Conservation (phyloP, 2,888 invertebrate genomes). For the Dasysyrphus tricinctus region DNA sequence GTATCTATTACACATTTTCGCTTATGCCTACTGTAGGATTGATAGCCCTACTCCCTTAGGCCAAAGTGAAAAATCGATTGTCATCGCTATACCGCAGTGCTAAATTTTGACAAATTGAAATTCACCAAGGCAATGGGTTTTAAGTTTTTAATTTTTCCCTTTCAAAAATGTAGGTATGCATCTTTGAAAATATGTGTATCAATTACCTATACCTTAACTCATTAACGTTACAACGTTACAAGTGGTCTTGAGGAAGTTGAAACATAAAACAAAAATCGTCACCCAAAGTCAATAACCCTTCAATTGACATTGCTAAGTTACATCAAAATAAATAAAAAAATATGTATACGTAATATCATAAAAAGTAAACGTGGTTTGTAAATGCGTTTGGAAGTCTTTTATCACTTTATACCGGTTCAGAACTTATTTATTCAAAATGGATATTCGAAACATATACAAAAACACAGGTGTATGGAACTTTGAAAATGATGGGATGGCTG, state of each 20-base stretch:
- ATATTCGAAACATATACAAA: too few relatives aligned
- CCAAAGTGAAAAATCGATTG: slow-evolving; percentile 67
- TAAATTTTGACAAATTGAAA: neutral
- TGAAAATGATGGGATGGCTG: too few relatives aligned
- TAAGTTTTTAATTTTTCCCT: neutral
- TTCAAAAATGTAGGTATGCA: too few relatives aligned
- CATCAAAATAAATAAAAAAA: neutral
- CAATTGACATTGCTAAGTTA: neutral
- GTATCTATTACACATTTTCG: neutral
- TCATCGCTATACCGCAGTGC: slow-evolving; percentile 13
- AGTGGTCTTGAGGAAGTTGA: neutral
- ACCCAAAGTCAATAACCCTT: neutral
- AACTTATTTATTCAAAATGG: too few relatives aligned
- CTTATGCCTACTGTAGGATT: neutral
- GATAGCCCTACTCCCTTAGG: neutral
- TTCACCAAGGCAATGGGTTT: neutral
- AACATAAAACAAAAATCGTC: neutral
- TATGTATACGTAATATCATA: neutral
- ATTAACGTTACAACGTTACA: too few relatives aligned
- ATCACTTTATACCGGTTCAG: too few relatives aligned
- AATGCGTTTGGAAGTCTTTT: neutral
- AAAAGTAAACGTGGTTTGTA: neutral
- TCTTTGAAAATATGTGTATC: too few relatives aligned
- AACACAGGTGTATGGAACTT: too few relatives aligned
- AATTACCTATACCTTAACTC: too few relatives aligned